Conservation (phyloP, 2,113 vertebrate genomes). For the Marmota flaviventris region DNA sequence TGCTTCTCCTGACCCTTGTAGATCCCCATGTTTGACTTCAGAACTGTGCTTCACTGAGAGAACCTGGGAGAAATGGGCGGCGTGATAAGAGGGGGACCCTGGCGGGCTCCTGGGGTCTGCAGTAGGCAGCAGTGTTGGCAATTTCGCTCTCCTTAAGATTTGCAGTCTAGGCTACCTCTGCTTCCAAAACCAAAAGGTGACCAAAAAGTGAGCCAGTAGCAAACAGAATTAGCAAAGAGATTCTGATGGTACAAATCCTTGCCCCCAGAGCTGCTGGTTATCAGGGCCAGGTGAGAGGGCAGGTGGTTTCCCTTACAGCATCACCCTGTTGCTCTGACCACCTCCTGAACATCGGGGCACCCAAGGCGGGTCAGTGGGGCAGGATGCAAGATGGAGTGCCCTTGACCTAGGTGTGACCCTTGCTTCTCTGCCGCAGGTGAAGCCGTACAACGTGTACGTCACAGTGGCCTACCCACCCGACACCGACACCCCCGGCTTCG, state of each 20-base stretch:
- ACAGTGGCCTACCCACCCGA: slow-evolving; percentile 98
- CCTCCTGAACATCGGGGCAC: neutral
- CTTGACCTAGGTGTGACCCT: neutral
- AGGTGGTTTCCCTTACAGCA: neutral
- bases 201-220: neutral
- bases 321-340: accelerated
- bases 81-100: neutral
- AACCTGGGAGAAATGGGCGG: neutral
- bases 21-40: neutral
- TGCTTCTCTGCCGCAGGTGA: slow-evolving; percentile 90
- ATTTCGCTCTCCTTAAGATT: neutral
- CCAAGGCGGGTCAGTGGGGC: accelerated
- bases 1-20: neutral
- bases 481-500: slow-evolving; percentile 96
- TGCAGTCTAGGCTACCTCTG: too few species aligned
- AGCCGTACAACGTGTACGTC: slow-evolving; percentile 98
- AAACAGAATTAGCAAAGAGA: neutral
- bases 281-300: neutral
- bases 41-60: neutral
- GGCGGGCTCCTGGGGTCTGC: neutral
- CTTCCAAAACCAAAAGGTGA: too few species aligned
- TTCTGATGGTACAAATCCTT: neutral
- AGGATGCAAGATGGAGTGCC: accelerated
- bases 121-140: accelerated
- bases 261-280: neutral